Percentiles rank a stretch among this genome's conserved stretches.
These are phyloP conservation scores for Gymnocheta viridis DNA, from an alignment of 2,888 invertebrate genomes.

Conservation along the genomic window DNA sequence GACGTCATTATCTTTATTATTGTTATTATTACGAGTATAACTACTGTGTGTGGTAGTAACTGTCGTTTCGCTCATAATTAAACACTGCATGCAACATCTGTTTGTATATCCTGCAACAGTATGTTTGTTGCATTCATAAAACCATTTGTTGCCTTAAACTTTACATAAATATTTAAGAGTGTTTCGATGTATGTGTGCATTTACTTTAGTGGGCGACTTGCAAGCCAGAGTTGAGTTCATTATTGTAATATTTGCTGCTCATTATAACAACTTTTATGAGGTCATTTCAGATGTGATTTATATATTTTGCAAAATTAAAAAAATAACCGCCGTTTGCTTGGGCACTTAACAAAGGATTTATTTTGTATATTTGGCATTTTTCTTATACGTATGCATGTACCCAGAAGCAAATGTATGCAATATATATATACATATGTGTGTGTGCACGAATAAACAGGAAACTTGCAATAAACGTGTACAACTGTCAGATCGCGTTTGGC, in stretches of 20 bases:
- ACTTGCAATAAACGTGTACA: neutral
- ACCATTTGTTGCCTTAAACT: constrained; percentile 53
- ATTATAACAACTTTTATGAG: constrained; percentile 70
- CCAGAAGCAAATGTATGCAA: neutral
- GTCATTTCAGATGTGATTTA: constrained; percentile 71
- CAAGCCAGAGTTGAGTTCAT: constrained; percentile 33
- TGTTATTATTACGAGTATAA: constrained; percentile 29
- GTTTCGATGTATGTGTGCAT: neutral
- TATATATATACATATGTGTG: neutral
- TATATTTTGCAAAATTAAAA: constrained; percentile 70
- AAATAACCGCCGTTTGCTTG: constrained; percentile 56
- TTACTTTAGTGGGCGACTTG: constrained; percentile 4
- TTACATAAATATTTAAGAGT: constrained; percentile 44
- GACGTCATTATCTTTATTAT: constrained; percentile 46
- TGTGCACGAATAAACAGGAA: constrained; percentile 39
- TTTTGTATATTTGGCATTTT: constrained; percentile 51
- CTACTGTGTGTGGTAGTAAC: constrained; percentile 30
- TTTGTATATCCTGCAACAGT: constrained; percentile 31
- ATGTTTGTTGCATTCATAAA: constrained; percentile 44
- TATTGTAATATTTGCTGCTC: constrained; percentile 64
- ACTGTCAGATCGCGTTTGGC: neutral
- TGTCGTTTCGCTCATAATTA: constrained; percentile 51
- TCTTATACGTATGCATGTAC: neutral
- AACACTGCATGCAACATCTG: constrained; percentile 54
- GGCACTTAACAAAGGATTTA: constrained; percentile 65